Base-by-base conservation (phyloP, 2,797 vertebrate genomes). In the Gymnoscopelus microlampas region DNA sequence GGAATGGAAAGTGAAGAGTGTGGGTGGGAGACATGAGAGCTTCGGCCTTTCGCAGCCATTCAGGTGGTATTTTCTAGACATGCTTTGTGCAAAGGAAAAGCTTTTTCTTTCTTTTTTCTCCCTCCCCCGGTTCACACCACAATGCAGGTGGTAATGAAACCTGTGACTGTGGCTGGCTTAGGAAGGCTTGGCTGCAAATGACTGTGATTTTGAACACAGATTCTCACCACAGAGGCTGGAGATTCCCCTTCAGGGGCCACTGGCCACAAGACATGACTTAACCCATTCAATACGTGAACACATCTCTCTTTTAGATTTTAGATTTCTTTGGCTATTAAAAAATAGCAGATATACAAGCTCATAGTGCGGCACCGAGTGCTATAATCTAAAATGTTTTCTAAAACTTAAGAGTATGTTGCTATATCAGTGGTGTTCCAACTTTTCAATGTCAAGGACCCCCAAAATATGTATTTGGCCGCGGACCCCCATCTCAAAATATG, bases 131-230 rank as follows among this genome's bases (percentile, higher is more conserved):
- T 80, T 87, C 71, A 74, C 87, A 82, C 81, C 71, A 65, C 53
- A 15, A 54, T 65, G 68, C 77, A 82, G 80, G 78, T 71, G 80
- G 79, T 82, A 89, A 93, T 89, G 87, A 85, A 89, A 88, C 78
- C 49, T 72, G 66, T 85, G 78, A 66, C 71, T 14, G 70, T 15
- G 32, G 62, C 76, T 47, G 68, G 48, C 70, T 9, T 72, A 73
- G 69, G 71, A 7, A 56, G 71, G 63, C 60, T 48, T 26, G 15
- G 53, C 75, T 70, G 66, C 55, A 78, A 78, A 80, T 70, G 61
- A n/a, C 73, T 80, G 74, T 64, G 71, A 83, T 74, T 79, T 71
- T 48, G 60, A 64, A 51, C 76, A 48, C 62, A 74, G 75, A 85
- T 80, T 80, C 74, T 62, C 78, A 66, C 75, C 53, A 35, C 66